Percentiles rank a stretch among this genome's conserved stretches.
phyloP scores from a whole-genome alignment of 2,113 vertebrate species.

The Clarias macrocephalus region DNA sequence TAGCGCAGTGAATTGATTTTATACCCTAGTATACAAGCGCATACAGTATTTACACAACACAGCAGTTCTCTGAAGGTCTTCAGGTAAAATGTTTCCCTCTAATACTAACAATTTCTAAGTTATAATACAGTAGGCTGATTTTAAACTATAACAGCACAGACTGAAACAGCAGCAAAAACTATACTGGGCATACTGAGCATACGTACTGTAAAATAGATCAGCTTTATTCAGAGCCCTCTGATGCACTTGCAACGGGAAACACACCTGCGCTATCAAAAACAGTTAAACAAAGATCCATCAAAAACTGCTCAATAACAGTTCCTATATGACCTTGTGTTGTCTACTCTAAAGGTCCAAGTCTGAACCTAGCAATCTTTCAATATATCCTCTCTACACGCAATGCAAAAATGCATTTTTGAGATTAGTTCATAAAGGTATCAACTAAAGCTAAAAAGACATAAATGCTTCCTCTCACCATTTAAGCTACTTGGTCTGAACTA shows the following conservation, averaged over 20 bases:
- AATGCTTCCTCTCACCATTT: neutral
- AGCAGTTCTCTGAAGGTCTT: neutral
- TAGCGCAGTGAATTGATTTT: conserved; percentile 31
- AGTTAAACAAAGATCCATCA: too few relatives aligned
- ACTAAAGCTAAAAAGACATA: neutral
- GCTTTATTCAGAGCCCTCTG: neutral
- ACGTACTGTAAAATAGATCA: neutral
- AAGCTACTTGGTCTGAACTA: neutral
- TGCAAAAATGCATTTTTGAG: neutral
- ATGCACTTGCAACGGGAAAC: neutral
- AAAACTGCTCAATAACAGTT: too few relatives aligned
- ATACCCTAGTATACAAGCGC: conserved; percentile 18
- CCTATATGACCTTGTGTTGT: too few relatives aligned
- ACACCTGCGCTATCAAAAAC: neutral
- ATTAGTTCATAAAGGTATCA: neutral
- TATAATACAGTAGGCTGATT: neutral
- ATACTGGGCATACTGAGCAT: neutral
- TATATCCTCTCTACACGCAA: too few relatives aligned
- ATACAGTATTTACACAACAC: conserved; percentile 21
- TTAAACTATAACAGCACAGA: neutral
- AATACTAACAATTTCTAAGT: neutral
- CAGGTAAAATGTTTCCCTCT: neutral
- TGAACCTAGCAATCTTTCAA: neutral
- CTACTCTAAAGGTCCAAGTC: too few relatives aligned
- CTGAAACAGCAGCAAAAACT: neutral